Evolutionary conservation across 2,888 invertebrate species (phyloP).

Genomic region (Drosophila barbarae): DNA sequence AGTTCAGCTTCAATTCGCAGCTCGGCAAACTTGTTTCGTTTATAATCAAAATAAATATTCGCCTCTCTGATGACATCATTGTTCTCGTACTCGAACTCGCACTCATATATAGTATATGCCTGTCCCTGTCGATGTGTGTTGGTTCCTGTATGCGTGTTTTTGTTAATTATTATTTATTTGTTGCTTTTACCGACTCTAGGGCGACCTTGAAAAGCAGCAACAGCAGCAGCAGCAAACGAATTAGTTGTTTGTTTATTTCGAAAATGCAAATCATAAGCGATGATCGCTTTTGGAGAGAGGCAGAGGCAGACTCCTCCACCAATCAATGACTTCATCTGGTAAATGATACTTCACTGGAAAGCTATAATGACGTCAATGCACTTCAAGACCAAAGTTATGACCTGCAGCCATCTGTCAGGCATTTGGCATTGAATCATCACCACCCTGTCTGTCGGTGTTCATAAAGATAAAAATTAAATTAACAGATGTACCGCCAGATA

Average conservation of each 20-base stretch:
- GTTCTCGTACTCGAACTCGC: constrained; percentile 55
- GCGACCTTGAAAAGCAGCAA: constrained; percentile 54
- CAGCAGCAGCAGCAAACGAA: constrained; percentile 18
- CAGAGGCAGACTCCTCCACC: background rate
- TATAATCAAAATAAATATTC: constrained; percentile 52
- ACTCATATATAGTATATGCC: constrained; percentile 19
- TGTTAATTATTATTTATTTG: constrained; percentile 68
- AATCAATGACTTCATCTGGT: constrained; percentile 33
- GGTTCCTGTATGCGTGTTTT: constrained; percentile 42
- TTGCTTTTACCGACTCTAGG: constrained; percentile 60
- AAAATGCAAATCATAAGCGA: constrained; percentile 35
- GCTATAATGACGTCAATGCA: constrained; percentile 40
- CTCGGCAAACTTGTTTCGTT: constrained; percentile 62
- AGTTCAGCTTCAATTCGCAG: constrained; percentile 16
- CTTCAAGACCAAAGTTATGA: constrained; percentile 13
- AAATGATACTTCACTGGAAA: constrained; percentile 22
- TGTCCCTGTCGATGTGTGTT: constrained; percentile 18
- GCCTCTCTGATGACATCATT: constrained; percentile 66
- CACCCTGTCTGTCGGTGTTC: constrained; percentile 18
- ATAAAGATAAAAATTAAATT: constrained; percentile 64
- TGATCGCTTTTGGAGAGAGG: constrained; percentile 22
- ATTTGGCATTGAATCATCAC: constrained; percentile 8
- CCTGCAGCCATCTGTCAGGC: constrained; percentile 29
- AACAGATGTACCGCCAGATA: constrained; percentile 35
- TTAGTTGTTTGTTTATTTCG: constrained; percentile 20